These are phyloP conservation scores for Cyprinella venusta DNA, from an alignment of 2,797 vertebrate species.

Conservation along the genomic window DNA sequence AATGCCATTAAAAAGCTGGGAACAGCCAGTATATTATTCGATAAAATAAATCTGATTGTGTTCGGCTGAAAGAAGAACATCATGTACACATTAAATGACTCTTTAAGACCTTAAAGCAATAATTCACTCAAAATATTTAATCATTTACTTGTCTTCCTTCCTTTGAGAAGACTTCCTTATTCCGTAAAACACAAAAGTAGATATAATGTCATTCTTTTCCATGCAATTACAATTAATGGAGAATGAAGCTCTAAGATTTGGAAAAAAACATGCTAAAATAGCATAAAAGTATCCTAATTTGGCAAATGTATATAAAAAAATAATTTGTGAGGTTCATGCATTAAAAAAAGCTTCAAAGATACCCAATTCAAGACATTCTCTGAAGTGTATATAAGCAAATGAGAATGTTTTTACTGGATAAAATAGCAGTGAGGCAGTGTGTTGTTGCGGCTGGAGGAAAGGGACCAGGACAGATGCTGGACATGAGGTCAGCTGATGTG, in stretches of 20 bases:
- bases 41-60: no score
- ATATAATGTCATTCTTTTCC: not conserved
- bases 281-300: not conserved
- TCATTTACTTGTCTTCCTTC: not conserved
- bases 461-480: constrained; percentile 3
- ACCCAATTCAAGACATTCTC: not conserved
- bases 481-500: constrained; percentile 30
- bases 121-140: not conserved
- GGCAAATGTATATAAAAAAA: not conserved
- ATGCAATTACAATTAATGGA: not conserved
- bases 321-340: no score
- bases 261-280: not conserved
- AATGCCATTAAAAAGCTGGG: not conserved
- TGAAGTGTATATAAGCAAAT: not conserved
- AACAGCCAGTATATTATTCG: not conserved
- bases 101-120: not conserved
- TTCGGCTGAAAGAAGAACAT: no score
- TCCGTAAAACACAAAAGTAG: not conserved
- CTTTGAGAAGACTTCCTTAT: not conserved
- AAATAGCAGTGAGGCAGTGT: not conserved
- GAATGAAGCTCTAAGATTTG: not conserved
- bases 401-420: no score
- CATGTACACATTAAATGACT: no score
- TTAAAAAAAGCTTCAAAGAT: not conserved
- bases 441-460: not conserved